Percentiles rank a stretch among this genome's conserved stretches.
Evolutionary conservation across 2,888 invertebrate species (phyloP).

Genomic region (Drosophila nigritarsus): DNA sequence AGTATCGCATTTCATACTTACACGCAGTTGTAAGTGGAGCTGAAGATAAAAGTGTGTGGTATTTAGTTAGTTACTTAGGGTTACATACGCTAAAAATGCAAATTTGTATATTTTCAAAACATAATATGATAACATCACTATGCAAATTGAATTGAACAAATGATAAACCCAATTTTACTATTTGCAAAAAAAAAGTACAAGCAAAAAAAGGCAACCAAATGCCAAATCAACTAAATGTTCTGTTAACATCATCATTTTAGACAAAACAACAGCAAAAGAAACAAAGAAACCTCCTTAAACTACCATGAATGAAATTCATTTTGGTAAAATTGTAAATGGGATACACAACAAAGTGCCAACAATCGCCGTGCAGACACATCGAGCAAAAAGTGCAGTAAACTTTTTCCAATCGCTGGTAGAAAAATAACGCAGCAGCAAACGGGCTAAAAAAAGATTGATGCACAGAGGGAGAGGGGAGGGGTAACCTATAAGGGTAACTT

Average conservation of each 20-base stretch:
- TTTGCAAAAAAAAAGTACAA: not conserved
- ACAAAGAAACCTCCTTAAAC: conserved; percentile 12
- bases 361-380: conserved; percentile 26
- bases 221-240: conserved; percentile 38
- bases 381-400: conserved; percentile 42
- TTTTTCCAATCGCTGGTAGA: conserved; percentile 40
- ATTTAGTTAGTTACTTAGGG: too few species aligned
- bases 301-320: conserved; percentile 46
- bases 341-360: conserved; percentile 32
- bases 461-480: not conserved
- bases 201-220: not conserved
- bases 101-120: not conserved
- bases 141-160: not conserved
- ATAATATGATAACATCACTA: not conserved
- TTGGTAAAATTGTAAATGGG: conserved; percentile 32
- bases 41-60: not conserved
- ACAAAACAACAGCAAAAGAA: not conserved
- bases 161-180: not conserved
- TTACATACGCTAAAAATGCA: not conserved
- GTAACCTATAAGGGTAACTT: conserved; percentile 64
- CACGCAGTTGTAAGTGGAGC: conserved; percentile 18
- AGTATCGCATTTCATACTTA: conserved; percentile 29
- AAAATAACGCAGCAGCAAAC: conserved; percentile 50
- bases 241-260: conserved; percentile 33
- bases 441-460: conserved; percentile 8